Evolutionary conservation across 2,888 invertebrate genomes (phyloP), one percentile per base, ranked within the genome.

Genomic region (Galeruca laticollis): DNA sequence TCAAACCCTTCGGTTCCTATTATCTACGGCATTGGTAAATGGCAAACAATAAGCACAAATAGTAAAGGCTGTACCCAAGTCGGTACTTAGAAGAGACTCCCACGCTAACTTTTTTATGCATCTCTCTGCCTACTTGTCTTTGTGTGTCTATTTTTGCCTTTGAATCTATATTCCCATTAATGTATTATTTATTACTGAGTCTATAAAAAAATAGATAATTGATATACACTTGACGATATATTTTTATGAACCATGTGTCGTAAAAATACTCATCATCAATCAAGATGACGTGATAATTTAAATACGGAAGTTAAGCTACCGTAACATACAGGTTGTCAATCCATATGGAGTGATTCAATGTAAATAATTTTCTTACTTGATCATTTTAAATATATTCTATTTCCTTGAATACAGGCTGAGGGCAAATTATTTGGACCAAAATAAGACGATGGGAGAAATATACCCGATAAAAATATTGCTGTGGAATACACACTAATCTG

Each of bases 61-160:
- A 66, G 31, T 33, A 57, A 65, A 51, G 33, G 51, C 71, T 68
- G 68, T 66, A 54, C 56, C 47, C 47, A 62, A 62, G 68, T 52
- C 47, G 70, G 66, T 62, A 60, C 62, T 70, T 70, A 70, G 64
- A 52, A 61, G 56, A 70, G 60, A 51, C 70, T 35, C 70, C 70
- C 52, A 70, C 70, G 51, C 35, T 33, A 11, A 35, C 31, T 31
- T 57, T 57, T 57, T 57, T 35, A 56, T 57, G 35, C 35, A 35
- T 57, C 18, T 62, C 49, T 57, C 68, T 62, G 62, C 68, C 68
- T 68, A 68, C 68, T 68, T 68, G 67, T 60, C 60, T 60, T 68
- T 62, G 68, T 62, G 62, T 68, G 57, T 35, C 33, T 57, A 35
- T 68, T 57, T 68, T 31, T 68, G 57, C 56, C 15, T 61, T 60